These are phyloP conservation scores for Samia ricini DNA, from an alignment of 1,140 invertebrate species.

Conservation along the genomic window DNA sequence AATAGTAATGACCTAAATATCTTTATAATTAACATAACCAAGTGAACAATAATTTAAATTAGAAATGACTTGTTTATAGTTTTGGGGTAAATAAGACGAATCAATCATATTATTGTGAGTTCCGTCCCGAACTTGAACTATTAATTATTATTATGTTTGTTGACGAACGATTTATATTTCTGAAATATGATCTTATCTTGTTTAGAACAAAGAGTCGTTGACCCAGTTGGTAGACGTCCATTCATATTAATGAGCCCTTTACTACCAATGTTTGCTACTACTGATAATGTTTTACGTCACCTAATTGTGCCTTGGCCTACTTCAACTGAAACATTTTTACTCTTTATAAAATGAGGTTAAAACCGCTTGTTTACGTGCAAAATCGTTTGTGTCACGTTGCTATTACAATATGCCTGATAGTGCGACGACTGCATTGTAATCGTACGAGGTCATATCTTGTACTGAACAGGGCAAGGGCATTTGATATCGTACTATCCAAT, in stretches of 20 bases:
- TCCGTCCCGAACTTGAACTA: not conserved
- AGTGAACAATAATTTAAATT: not conserved
- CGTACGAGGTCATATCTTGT: constrained; percentile 30
- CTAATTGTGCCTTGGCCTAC: constrained; percentile 54
- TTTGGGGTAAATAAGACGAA: not conserved
- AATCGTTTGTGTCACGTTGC: constrained; percentile 11
- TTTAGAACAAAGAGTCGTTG: constrained; percentile 54
- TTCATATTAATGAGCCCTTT: constrained; percentile 57
- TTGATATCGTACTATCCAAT: constrained; percentile 25
- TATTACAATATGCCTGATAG: constrained; percentile 11
- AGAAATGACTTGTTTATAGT: not conserved
- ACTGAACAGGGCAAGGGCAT: constrained; percentile 42
- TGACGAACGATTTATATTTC: not conserved
- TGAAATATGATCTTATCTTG: not conserved
- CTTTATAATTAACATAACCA: constrained; percentile 15
- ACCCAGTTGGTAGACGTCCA: constrained; percentile 47
- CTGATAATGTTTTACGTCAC: constrained; percentile 51
- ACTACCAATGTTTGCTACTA: too few relatives aligned
- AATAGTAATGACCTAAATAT: constrained; percentile 68
- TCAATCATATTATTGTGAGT: not conserved
- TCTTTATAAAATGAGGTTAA: constrained; percentile 43
- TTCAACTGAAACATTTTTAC: constrained; percentile 31
- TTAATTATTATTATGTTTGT: not conserved
- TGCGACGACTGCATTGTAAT: constrained; percentile 19
- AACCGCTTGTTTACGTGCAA: constrained; percentile 22